Percentiles rank a stretch among this genome's conserved stretches.
phyloP scores from a whole-genome alignment of 2,113 vertebrate genomes.

The Gymnorhina tibicen region DNA sequence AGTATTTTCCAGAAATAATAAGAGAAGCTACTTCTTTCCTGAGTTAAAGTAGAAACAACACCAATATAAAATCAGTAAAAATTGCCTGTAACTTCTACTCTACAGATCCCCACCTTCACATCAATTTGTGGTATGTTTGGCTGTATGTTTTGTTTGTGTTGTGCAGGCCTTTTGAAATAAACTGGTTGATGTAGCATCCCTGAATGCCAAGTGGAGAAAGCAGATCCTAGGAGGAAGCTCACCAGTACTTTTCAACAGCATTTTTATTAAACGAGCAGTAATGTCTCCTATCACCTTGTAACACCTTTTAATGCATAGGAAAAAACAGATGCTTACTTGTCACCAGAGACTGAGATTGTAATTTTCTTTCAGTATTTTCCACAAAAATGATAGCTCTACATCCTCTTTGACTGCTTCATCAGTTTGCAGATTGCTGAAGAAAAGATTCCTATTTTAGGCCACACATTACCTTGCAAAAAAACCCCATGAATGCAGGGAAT shows the following conservation, averaged over 20 bases:
- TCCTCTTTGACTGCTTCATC: background rate
- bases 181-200: background rate
- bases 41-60: background rate
- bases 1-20: background rate
- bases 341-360: background rate
- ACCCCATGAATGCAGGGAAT: background rate
- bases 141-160: background rate
- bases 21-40: background rate
- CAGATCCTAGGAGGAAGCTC: background rate
- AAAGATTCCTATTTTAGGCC: background rate
- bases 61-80: background rate
- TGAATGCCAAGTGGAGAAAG: background rate
- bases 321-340: background rate
- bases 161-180: background rate
- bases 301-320: background rate
- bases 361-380: background rate
- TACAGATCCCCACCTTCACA: background rate
- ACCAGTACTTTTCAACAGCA: background rate
- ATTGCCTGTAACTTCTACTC: background rate
- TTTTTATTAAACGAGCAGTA: background rate
- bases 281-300: background rate
- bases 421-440: background rate
- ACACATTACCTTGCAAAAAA: background rate
- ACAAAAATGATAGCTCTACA: background rate
- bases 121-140: background rate